Evolutionary conservation across 1,140 invertebrate species (phyloP).

Genomic region (Drosophila littoralis): DNA sequence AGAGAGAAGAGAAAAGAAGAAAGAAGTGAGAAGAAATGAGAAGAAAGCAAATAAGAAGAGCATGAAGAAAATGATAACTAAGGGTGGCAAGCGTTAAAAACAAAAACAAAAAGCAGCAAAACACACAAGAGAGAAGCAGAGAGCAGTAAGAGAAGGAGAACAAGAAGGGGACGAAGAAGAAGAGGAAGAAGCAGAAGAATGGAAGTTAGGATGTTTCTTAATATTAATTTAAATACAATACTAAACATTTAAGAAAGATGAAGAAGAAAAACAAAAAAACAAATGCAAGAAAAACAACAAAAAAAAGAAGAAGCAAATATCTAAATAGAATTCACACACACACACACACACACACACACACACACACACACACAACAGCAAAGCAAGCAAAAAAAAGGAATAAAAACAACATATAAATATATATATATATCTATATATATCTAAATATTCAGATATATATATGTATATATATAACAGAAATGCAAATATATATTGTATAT

Average conservation of each 20-base stretch:
- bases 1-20: not conserved
- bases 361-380: conserved; percentile 31
- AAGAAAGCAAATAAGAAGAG: not conserved
- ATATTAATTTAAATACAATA: conserved; percentile 79
- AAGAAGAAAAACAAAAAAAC: conserved; percentile 14
- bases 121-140: conserved; percentile 2
- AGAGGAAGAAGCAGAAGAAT: not conserved
- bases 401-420: conserved; percentile 14
- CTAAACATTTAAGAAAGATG: conserved; percentile 65
- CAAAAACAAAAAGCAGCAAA: conserved; percentile 10
- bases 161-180: not conserved
- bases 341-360: conserved; percentile 23
- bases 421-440: conserved; percentile 14
- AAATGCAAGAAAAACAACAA: conserved; percentile 27
- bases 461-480: conserved; percentile 18
- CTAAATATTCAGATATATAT: not conserved
- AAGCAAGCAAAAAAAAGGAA: conserved; percentile 30
- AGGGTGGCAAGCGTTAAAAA: conserved; percentile 13
- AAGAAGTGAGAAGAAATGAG: not conserved
- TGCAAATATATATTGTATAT: conserved; percentile 40
- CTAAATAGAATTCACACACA: conserved; percentile 51
- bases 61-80: conserved; percentile 5
- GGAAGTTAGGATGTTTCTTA: conserved; percentile 67
- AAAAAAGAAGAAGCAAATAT: conserved; percentile 28
- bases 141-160: not conserved